These are phyloP conservation scores for Pseudomugil gertrudae DNA, from an alignment of 2,797 vertebrate species.

Conservation along the genomic window DNA sequence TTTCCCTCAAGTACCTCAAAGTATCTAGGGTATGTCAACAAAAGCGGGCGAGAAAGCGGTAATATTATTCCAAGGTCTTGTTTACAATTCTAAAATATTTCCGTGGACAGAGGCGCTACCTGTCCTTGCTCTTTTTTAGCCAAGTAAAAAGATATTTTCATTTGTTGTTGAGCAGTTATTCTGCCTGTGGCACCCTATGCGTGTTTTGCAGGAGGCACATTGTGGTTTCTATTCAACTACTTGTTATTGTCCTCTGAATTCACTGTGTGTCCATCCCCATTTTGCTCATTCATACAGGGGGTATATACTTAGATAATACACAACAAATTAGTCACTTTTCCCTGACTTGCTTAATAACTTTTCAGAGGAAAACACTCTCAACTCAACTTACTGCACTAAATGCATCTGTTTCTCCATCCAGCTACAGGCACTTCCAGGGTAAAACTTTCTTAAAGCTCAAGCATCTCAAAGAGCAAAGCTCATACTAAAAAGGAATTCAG, in stretches of 20 bases:
- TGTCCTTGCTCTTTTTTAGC: conserved; percentile 69
- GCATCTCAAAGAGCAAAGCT: neutral
- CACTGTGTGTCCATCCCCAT: conserved; percentile 13
- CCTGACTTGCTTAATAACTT: neutral
- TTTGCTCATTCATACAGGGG: neutral
- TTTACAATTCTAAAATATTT: conserved; percentile 70
- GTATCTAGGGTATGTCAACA: conserved; percentile 65
- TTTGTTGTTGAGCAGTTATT: conserved; percentile 60
- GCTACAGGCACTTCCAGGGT: neutral
- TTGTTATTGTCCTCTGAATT: conserved; percentile 50
- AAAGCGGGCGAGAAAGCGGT: conserved; percentile 49
- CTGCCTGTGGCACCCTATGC: conserved; percentile 59
- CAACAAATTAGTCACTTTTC: no score
- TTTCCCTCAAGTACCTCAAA: conserved; percentile 18
- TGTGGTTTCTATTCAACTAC: conserved; percentile 31
- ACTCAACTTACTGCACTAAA: neutral
- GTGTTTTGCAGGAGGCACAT: conserved; percentile 36
- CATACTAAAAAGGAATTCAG: neutral
- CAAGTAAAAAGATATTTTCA: conserved; percentile 60
- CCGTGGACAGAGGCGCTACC: conserved; percentile 66
- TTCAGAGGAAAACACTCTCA: neutral
- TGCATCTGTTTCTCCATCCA: neutral
- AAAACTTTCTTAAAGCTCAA: neutral
- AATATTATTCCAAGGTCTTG: conserved; percentile 70
- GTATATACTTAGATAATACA: neutral